A percentile compares a stretch with the other conserved stretches of the same genome.
Evolutionary conservation across 2,113 vertebrate species (phyloP).

Genomic region (Alligator mississippiensis): DNA sequence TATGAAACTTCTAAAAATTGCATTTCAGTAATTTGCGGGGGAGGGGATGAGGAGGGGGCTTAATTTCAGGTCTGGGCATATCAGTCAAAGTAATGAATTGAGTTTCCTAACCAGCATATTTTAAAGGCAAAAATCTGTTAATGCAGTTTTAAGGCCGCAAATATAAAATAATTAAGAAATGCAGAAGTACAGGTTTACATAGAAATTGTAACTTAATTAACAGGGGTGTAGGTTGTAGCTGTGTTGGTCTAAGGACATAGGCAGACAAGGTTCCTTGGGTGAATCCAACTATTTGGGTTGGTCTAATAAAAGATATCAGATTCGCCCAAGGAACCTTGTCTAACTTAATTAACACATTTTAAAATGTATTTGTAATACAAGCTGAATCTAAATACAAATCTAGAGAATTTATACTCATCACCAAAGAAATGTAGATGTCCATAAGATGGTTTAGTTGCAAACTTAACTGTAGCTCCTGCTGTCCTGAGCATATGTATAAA

Average conservation of each 20-base stretch:
- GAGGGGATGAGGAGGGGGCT: too few species aligned
- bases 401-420: not conserved
- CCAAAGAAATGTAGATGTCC: not conserved
- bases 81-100: not conserved
- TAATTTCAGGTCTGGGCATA: not conserved
- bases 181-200: not conserved
- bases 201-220: not conserved
- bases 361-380: not conserved
- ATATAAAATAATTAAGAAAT: not conserved
- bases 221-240: too few species aligned
- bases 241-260: too few species aligned
- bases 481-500: accelerated
- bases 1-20: not conserved
- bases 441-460: not conserved
- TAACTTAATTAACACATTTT: not conserved
- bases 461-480: not conserved
- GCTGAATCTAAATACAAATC: not conserved
- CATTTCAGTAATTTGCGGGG: not conserved
- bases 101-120: not conserved
- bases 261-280: too few species aligned
- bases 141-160: not conserved
- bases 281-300: too few species aligned
- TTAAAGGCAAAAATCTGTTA: not conserved
- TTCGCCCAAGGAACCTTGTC: too few species aligned
- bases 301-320: too few species aligned